A percentile compares a stretch with the other conserved stretches of the same genome.
Conservation (phyloP, 2,113 vertebrate genomes). For the Podarcis muralis region DNA sequence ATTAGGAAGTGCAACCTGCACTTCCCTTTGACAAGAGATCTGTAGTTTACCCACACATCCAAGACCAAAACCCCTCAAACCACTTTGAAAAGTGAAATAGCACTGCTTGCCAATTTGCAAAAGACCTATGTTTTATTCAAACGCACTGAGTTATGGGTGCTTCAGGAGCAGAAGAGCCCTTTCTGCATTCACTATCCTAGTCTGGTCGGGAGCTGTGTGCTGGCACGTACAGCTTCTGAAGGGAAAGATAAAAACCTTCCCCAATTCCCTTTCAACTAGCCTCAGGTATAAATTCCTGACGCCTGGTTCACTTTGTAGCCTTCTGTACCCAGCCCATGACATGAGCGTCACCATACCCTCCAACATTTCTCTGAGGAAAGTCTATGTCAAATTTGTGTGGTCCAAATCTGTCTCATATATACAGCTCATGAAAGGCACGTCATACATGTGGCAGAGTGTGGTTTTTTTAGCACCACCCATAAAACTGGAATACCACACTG, state of each 20-base stretch:
- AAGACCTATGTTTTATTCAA: background rate
- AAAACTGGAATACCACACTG: no score
- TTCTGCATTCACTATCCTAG: background rate
- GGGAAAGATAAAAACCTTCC: background rate
- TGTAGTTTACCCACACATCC: background rate
- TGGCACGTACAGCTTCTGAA: background rate
- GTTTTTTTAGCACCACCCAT: no score
- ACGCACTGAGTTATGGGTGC: background rate
- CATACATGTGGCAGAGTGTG: background rate
- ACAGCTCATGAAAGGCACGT: background rate
- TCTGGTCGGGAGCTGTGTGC: background rate
- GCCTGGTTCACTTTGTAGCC: background rate
- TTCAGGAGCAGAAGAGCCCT: background rate
- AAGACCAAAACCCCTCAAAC: background rate
- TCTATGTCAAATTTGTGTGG: no score
- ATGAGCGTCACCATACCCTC: background rate
- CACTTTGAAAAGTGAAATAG: background rate
- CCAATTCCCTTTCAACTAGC: background rate
- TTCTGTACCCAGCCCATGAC: background rate
- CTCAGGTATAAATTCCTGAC: background rate
- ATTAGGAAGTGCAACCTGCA: background rate
- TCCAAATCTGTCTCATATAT: background rate
- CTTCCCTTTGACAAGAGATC: conserved; percentile 3
- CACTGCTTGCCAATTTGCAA: background rate
- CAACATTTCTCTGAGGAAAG: no score